phyloP scores from a whole-genome alignment of 1,140 invertebrate genomes.

The Harlomillsia oculata region DNA sequence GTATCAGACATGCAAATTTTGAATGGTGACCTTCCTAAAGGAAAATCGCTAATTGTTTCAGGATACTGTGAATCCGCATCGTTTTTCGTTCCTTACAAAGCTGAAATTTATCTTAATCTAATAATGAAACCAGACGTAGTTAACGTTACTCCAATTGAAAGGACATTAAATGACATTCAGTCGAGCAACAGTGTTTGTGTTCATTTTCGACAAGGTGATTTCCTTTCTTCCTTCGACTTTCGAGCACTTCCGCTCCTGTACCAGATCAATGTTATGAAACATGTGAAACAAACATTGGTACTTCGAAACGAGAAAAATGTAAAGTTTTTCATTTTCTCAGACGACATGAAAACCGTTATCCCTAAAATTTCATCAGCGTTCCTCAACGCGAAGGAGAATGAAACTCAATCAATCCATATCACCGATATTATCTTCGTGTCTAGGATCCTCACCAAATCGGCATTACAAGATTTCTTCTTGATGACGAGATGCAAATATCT shows the following conservation, averaged over 20 bases:
- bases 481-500: constrained; percentile 16
- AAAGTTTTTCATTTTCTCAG: constrained; percentile 21
- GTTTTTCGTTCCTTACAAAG: background rate
- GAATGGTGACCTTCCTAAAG: background rate
- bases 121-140: background rate
- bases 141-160: background rate
- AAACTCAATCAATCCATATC: background rate
- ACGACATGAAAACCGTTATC: constrained; percentile 11
- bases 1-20: background rate
- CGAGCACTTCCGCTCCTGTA: constrained; percentile 10
- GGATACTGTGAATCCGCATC: constrained; percentile 18
- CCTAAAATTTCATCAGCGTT: too few species aligned
- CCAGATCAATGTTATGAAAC: constrained; percentile 1
- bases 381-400: too few species aligned
- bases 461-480: constrained; percentile 13
- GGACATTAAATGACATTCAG: background rate
- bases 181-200: constrained; percentile 11
- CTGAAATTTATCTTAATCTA: background rate
- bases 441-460: background rate
- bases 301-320: constrained; percentile 3
- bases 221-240: background rate
- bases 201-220: constrained; percentile 15
- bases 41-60: background rate
- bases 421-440: constrained; percentile 7
- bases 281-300: constrained; percentile 5